Base-by-base conservation (phyloP, 2,797 vertebrate species). In the Phataginus tetradactyla region DNA sequence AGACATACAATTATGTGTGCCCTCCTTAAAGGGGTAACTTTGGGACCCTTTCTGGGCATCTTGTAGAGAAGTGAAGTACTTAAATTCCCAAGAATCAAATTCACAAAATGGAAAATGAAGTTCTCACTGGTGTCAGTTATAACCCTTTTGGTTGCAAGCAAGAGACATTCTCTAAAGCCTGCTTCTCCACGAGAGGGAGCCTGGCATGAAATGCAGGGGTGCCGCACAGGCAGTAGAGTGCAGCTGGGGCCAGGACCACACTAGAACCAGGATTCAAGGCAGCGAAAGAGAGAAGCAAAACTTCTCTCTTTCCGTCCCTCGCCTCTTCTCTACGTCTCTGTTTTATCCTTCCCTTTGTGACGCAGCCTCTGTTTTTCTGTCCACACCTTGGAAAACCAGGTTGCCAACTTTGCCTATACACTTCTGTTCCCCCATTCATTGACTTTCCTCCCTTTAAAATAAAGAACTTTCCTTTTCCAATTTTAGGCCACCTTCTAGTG, bases 41-140 rank as follows among this genome's bases (percentile, higher is more conserved):
- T 32, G 9, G 45, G 15, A 7, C 32, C 15, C 0, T 32, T 4
- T 25, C 20, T 72, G 0, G 9, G n/a, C 3, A 0, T 77, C 39
- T 63, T 42, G 1, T 1, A 74, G 25, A 83, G 27, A 84, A 3
- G 17, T 57, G 39, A 74, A 25, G 59, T 84, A 21, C 34, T 63
- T 32, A 63, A 37, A 86, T 64, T 83, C 34, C 27, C 10, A 37
- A 55, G 13, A 90, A 51, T 89, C 37, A 93, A 42, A 77, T 55
- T 8, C 37, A 75, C 12, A 91, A 7, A 79, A 53, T 49, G 29
- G 37, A 89, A 86, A 42, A 66, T 39, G 3, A 1, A 85, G 5
- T 55, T 89, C 2, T 5, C 3, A 4, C 37, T 88, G 89, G 37
- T 57, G 39, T 42, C 49, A 49, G 17, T 69, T 94, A n/a, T 23